Conservation (phyloP, 2,888 invertebrate species). For the Melanargia galathea region DNA sequence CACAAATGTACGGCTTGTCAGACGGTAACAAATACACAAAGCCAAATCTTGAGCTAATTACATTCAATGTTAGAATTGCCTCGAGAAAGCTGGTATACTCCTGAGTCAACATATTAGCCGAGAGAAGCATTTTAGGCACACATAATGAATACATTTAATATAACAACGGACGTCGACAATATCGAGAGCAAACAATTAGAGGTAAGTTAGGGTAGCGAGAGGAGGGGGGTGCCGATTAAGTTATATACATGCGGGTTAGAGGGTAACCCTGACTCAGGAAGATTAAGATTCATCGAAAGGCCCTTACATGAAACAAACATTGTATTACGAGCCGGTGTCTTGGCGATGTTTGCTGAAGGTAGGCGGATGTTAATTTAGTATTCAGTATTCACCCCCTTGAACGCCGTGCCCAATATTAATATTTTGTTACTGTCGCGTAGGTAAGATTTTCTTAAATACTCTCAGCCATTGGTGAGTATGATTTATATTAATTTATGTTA, state of each 20-base stretch:
- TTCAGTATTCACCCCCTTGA: constrained; percentile 78
- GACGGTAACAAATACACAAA: not conserved
- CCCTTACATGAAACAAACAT: constrained; percentile 80
- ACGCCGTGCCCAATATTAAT: constrained; percentile 71
- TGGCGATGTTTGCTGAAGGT: constrained; percentile 77
- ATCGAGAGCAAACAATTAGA: constrained; percentile 81
- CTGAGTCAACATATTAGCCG: constrained; percentile 26
- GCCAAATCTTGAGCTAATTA: constrained; percentile 5
- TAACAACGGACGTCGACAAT: constrained; percentile 72
- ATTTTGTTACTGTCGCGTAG: constrained; percentile 55
- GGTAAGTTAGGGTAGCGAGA: constrained; percentile 66
- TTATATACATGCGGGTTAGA: constrained; percentile 80
- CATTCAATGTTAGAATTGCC: constrained; percentile 1
- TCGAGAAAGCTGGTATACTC: constrained; percentile 1
- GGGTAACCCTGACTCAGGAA: constrained; percentile 78
- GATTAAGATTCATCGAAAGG: constrained; percentile 80
- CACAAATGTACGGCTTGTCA: not conserved
- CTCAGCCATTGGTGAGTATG: not conserved
- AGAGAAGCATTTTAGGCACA: constrained; percentile 24
- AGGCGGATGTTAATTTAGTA: constrained; percentile 79
- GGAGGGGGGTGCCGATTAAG: constrained; percentile 76
- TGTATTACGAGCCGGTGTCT: constrained; percentile 77
- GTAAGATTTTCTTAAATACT: constrained; percentile 33
- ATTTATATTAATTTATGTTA: not conserved
- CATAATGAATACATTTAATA: constrained; percentile 61